phyloP scores from a whole-genome alignment of 2,113 vertebrate species.

The Malaclemys terrapin region DNA sequence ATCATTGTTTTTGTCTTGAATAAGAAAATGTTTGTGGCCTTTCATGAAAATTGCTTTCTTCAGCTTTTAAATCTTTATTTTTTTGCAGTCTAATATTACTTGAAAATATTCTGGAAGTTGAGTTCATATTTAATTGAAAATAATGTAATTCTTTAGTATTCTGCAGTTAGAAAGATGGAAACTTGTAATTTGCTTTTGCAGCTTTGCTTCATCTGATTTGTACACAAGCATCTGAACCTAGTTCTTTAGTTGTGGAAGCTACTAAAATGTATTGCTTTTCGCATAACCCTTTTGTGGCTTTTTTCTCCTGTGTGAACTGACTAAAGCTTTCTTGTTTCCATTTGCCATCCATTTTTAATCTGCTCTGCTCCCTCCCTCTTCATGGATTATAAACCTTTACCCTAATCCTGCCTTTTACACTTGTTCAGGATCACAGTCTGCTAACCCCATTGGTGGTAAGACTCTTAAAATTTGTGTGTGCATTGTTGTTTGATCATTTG shows the following conservation, averaged over 20 bases:
- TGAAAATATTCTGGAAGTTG: slow-evolving; percentile 22
- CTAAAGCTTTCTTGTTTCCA: slow-evolving; percentile 85
- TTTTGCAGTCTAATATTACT: slow-evolving; percentile 16
- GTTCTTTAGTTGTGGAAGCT: slow-evolving; percentile 67
- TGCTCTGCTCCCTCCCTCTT: slow-evolving; percentile 89
- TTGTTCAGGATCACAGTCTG: slow-evolving; percentile 98
- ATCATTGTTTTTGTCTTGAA: slow-evolving; percentile 65
- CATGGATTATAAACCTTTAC: slow-evolving; percentile 88
- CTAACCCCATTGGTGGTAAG: slow-evolving; percentile 98
- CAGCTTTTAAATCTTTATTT: slow-evolving; percentile 17
- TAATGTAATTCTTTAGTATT: slow-evolving; percentile 66
- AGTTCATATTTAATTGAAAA: slow-evolving; percentile 61
- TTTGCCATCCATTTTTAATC: slow-evolving; percentile 91
- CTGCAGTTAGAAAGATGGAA: slow-evolving; percentile 71
- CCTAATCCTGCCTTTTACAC: slow-evolving; percentile 88
- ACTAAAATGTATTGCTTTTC: slow-evolving; percentile 78
- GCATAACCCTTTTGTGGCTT: slow-evolving; percentile 69
- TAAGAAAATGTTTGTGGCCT: slow-evolving; percentile 43
- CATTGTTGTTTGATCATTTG: slow-evolving; percentile 76
- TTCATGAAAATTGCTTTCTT: slow-evolving; percentile 69
- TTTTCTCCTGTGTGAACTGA: slow-evolving; percentile 80
- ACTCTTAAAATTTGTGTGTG: slow-evolving; percentile 84
- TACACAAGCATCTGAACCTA: slow-evolving; percentile 71
- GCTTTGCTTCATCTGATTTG: slow-evolving; percentile 79
- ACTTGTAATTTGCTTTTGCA: slow-evolving; percentile 72